Percentiles rank a stretch among this genome's conserved stretches.
These are phyloP conservation scores for Aphelinus certus DNA, from an alignment of 1,140 invertebrate genomes.

Conservation along the genomic window DNA sequence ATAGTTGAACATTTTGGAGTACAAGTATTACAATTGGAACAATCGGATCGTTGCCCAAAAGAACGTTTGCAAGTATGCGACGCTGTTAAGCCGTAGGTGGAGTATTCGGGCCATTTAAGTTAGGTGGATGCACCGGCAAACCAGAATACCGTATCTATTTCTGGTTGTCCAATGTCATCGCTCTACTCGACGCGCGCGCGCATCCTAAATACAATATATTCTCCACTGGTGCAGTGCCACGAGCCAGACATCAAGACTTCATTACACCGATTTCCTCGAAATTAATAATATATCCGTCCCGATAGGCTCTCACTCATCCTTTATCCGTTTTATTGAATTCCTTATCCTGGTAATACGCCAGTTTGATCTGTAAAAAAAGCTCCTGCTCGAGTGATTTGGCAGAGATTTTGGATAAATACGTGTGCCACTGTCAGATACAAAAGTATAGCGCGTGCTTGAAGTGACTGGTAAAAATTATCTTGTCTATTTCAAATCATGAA, in stretches of 20 bases:
- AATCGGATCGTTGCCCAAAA: not conserved
- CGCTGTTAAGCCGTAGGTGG: not conserved
- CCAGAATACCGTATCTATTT: slow-evolving; percentile 48
- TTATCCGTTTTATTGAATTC: not conserved
- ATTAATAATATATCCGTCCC: not conserved
- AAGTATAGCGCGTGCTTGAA: too few species aligned
- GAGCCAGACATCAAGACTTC: slow-evolving; percentile 18
- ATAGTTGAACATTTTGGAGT: too few species aligned
- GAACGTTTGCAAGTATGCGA: not conserved
- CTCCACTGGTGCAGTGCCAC: too few species aligned
- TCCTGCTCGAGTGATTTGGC: too few species aligned
- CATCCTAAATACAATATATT: slow-evolving; percentile 32
- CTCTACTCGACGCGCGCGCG: slow-evolving; percentile 17
- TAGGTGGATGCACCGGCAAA: slow-evolving; percentile 42
- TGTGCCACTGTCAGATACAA: too few species aligned
- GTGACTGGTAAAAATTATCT: too few species aligned
- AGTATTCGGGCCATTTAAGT: slow-evolving; percentile 38
- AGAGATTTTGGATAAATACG: too few species aligned
- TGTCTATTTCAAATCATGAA: too few species aligned
- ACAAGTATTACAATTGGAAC: not conserved
- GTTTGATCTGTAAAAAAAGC: too few species aligned
- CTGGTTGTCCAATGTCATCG: slow-evolving; percentile 47
- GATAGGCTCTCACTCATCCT: slow-evolving; percentile 2
- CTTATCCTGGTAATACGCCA: too few species aligned
- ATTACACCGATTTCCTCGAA: slow-evolving; percentile 15